Evolutionary conservation across 2,888 invertebrate genomes (phyloP).

Genomic region (Alloplasta piceator): DNA sequence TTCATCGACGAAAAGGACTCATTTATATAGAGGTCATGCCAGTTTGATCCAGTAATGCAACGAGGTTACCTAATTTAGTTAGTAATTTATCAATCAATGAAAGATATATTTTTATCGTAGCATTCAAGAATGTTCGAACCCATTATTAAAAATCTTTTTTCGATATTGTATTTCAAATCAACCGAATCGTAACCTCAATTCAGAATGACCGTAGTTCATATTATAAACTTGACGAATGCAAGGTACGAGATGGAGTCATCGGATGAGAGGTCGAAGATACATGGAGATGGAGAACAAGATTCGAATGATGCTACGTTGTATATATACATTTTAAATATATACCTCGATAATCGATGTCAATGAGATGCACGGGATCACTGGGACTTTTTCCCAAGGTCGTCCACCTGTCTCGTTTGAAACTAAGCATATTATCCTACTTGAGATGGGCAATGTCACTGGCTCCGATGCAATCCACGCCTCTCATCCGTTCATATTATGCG

Average conservation of each 20-base stretch:
- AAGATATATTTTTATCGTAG: too few species aligned
- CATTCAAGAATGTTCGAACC: too few species aligned
- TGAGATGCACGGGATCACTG: slow-evolving; percentile 72
- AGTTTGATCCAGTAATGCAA: too few species aligned
- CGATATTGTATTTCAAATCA: too few species aligned
- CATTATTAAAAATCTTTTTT: too few species aligned
- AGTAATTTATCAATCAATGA: too few species aligned
- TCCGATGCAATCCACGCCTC: slow-evolving; percentile 64
- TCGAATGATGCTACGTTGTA: background rate
- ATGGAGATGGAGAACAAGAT: slow-evolving; percentile 7
- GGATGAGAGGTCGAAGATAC: background rate
- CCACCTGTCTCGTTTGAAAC: slow-evolving; percentile 69
- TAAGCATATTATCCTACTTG: slow-evolving; percentile 27
- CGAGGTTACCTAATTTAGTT: too few species aligned
- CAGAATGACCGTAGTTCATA: too few species aligned
- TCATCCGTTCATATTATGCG: background rate
- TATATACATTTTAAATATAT: slow-evolving; percentile 18
- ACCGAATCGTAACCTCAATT: too few species aligned
- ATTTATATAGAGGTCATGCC: too few species aligned
- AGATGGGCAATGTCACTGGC: slow-evolving; percentile 60
- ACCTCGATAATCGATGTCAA: slow-evolving; percentile 72
- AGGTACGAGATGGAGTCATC: background rate
- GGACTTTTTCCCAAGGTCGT: slow-evolving; percentile 74
- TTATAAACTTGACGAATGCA: background rate
- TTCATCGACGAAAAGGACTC: too few species aligned